A percentile compares a stretch with the other conserved stretches of the same genome.
Evolutionary conservation across 2,797 vertebrate genomes (phyloP).

Genomic region (Apodemus agrarius): DNA sequence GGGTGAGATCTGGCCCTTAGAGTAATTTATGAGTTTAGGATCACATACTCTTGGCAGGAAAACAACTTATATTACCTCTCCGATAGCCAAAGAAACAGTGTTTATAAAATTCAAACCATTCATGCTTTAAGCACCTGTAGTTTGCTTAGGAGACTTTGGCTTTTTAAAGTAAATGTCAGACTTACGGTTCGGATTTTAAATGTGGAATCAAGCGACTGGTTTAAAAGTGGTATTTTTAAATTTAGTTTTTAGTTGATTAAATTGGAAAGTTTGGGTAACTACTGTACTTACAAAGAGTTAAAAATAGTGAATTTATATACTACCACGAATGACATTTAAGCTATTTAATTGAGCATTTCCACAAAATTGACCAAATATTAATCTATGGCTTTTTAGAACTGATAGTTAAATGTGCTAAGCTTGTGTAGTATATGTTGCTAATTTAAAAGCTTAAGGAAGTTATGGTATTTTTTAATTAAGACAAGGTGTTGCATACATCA

Average conservation of each 20-base stretch:
- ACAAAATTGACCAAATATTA: slow-evolving; percentile 38
- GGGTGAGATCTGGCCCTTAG: not conserved
- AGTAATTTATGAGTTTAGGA: not conserved
- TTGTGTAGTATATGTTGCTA: slow-evolving; percentile 2
- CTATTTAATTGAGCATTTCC: slow-evolving; percentile 26
- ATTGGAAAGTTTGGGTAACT: slow-evolving; percentile 13
- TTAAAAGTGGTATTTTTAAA: slow-evolving; percentile 54
- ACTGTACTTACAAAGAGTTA: slow-evolving; percentile 22
- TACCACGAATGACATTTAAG: slow-evolving; percentile 37
- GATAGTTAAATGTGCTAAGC: slow-evolving; percentile 45
- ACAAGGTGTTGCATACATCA: not conserved
- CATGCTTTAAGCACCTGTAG: slow-evolving; percentile 21
- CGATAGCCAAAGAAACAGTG: not conserved
- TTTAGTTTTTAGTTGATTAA: slow-evolving; percentile 40
- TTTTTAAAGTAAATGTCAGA: slow-evolving; percentile 39
- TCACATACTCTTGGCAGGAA: not conserved
- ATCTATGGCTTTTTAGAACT: not conserved
- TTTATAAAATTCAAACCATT: slow-evolving; percentile 46
- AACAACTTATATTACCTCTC: not conserved
- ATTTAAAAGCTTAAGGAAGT: slow-evolving; percentile 43
- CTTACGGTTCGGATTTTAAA: slow-evolving; percentile 54
- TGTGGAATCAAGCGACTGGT: not conserved
- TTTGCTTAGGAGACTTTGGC: slow-evolving; percentile 28
- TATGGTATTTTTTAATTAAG: slow-evolving; percentile 13
- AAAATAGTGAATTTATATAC: slow-evolving; percentile 26